phyloP scores from a whole-genome alignment of 2,888 invertebrate genomes.

The Trissolcus brochymenae region DNA sequence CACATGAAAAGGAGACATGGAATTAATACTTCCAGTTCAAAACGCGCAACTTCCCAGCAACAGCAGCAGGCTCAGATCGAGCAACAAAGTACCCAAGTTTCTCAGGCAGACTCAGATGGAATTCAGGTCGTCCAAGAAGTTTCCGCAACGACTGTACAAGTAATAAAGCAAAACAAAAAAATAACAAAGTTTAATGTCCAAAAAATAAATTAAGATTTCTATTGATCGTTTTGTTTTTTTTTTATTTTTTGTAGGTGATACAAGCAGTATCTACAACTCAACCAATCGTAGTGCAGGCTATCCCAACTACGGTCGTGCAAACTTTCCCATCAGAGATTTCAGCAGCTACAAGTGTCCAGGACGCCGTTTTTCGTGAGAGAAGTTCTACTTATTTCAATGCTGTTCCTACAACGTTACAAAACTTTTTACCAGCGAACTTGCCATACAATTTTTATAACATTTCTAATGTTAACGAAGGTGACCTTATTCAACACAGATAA shows the following conservation, averaged over 20 bases:
- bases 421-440: conserved; percentile 70
- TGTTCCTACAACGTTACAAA: conserved; percentile 67
- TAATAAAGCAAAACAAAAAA: conserved; percentile 33
- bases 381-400: conserved; percentile 69
- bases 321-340: conserved; percentile 67
- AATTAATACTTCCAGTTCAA: conserved; percentile 78
- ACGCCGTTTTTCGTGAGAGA: conserved; percentile 68
- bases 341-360: conserved; percentile 59
- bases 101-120: conserved; percentile 32
- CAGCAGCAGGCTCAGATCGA: conserved; percentile 57
- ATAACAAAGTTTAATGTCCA: neutral
- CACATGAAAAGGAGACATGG: conserved; percentile 87
- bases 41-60: conserved; percentile 60
- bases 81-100: conserved; percentile 56
- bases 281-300: conserved; percentile 71
- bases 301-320: conserved; percentile 67
- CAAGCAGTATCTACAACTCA: conserved; percentile 68
- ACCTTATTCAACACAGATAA: conserved; percentile 70
- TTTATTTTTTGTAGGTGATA: too few species aligned
- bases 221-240: neutral
- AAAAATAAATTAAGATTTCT: neutral
- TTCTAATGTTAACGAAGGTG: conserved; percentile 68
- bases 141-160: conserved; percentile 64
- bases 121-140: conserved; percentile 52
- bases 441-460: conserved; percentile 74